Conservation (phyloP, 2,888 invertebrate genomes). For the Cryptocephalus moraei region DNA sequence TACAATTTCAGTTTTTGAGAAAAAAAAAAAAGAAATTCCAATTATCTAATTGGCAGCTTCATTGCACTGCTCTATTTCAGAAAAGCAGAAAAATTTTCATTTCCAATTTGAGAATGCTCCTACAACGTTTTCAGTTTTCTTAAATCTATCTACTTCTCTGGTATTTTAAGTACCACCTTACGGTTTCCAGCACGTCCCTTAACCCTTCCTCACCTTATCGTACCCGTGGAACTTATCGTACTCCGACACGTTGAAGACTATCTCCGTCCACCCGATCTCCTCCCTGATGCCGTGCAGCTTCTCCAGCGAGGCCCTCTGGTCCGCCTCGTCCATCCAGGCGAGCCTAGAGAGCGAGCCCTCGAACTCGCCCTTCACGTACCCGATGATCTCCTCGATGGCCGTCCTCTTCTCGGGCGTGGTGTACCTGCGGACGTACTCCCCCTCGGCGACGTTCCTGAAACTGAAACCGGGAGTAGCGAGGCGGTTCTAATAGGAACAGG, state of each 20-base stretch:
- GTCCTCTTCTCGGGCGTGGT: slow-evolving; percentile 14
- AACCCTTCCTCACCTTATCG: slow-evolving; percentile 22
- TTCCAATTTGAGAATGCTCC: no score
- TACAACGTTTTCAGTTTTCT: no score
- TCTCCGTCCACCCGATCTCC: slow-evolving; percentile 21
- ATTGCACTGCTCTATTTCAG: no score
- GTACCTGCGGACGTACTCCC: slow-evolving; percentile 21
- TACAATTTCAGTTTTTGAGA: no score
- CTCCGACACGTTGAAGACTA: slow-evolving; percentile 18
- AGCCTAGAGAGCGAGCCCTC: slow-evolving; percentile 10
- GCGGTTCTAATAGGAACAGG: no score
- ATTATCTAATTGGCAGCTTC: no score
- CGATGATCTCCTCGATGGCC: slow-evolving; percentile 18
- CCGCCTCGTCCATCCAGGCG: slow-evolving; percentile 20
- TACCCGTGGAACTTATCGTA: slow-evolving; percentile 17
- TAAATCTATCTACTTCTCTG: no score
- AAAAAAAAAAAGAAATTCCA: no score
- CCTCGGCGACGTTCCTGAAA: slow-evolving; percentile 22
- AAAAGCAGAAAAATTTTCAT: no score
- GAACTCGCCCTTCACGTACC: slow-evolving; percentile 18
- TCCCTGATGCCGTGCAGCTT: slow-evolving; percentile 15
- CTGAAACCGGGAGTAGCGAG: slow-evolving; percentile 10
- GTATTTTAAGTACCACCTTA: no score
- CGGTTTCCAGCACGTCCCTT: no score
- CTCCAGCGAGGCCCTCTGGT: slow-evolving; percentile 12